These are phyloP conservation scores for Andricus curvator DNA, from an alignment of 2,888 invertebrate genomes.

Conservation along the genomic window DNA sequence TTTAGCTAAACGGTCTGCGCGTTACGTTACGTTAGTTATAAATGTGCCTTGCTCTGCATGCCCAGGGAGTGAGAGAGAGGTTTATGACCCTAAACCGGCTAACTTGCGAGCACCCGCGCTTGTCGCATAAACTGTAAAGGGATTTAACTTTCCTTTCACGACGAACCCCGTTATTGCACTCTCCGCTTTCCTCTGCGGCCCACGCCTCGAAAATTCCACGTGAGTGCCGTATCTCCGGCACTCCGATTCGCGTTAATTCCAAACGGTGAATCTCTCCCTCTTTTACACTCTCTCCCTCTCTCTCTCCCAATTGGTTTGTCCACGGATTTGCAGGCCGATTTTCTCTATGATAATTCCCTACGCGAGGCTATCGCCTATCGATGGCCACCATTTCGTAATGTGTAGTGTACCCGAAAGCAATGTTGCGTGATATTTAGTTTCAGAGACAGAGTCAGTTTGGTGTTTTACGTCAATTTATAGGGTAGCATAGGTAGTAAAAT, in stretches of 20 bases:
- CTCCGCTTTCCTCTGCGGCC: conserved; percentile 61
- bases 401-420: background rate
- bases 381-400: conserved; percentile 11
- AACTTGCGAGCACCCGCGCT: conserved; percentile 70
- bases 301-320: conserved; percentile 38
- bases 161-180: conserved; percentile 63
- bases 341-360: conserved; percentile 30
- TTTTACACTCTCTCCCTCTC: conserved; percentile 42
- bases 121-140: conserved; percentile 75
- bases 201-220: conserved; percentile 64
- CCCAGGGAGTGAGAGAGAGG: conserved; percentile 61
- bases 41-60: conserved; percentile 69
- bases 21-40: conserved; percentile 71
- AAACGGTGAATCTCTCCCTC: conserved; percentile 57
- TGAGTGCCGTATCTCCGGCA: conserved; percentile 51
- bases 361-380: conserved; percentile 20
- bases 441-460: background rate
- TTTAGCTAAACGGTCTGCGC: conserved; percentile 71
- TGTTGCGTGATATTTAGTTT: conserved; percentile 26
- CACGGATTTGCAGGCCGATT: conserved; percentile 32
- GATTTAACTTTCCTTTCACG: conserved; percentile 76
- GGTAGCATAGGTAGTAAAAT: background rate
- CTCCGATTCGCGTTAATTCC: conserved; percentile 60
- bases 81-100: conserved; percentile 74
- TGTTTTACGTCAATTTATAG: background rate